phyloP scores from a whole-genome alignment of 2,113 vertebrate species.

The Microtus pennsylvanicus region DNA sequence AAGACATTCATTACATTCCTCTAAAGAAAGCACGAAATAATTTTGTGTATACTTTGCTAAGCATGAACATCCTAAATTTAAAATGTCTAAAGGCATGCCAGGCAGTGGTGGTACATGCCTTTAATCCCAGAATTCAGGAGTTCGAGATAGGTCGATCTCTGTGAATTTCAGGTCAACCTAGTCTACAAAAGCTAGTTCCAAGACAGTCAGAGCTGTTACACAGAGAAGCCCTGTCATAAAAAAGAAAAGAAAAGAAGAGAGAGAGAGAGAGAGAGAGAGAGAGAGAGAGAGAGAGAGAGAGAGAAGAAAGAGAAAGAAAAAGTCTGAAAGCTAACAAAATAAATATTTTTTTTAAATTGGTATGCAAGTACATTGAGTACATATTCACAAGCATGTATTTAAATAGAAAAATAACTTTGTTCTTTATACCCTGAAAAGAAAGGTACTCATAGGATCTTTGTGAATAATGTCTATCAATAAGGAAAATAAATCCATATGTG shows the following conservation, averaged over 20 bases:
- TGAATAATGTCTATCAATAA: not conserved
- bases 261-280: too few species aligned
- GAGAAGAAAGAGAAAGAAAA: too few species aligned
- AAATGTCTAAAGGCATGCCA: not conserved
- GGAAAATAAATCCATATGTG: not conserved
- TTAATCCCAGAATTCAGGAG: too few species aligned
- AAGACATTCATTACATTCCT: not conserved
- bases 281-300: too few species aligned
- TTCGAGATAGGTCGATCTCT: too few species aligned
- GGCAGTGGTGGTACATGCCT: too few species aligned
- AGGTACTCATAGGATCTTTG: not conserved
- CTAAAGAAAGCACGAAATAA: not conserved
- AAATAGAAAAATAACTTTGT: not conserved
- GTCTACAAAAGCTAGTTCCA: too few species aligned
- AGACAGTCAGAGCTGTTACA: too few species aligned
- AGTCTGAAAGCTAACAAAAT: not conserved
- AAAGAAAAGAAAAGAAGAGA: too few species aligned
- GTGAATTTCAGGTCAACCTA: too few species aligned
- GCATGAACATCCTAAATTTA: not conserved
- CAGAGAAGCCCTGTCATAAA: too few species aligned
- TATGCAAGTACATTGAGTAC: not conserved
- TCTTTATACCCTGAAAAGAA: not conserved
- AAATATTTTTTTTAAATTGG: not conserved
- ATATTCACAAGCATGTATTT: not conserved
- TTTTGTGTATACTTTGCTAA: not conserved